phyloP scores from a whole-genome alignment of 2,888 invertebrate genomes.

The Dynastes tityus region DNA sequence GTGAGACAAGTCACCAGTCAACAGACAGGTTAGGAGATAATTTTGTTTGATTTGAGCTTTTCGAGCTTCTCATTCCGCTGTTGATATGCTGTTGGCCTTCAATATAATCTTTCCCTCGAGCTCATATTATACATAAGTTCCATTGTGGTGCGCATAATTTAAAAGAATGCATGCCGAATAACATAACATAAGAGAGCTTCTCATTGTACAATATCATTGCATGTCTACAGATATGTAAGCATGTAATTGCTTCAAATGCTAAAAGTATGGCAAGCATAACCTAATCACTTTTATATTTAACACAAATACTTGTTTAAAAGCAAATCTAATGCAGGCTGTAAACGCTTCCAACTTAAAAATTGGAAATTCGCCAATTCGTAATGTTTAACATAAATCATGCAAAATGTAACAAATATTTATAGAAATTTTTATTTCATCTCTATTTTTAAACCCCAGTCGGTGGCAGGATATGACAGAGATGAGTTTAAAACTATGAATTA shows the following conservation, averaged over 20 bases:
- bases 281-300: slow-evolving; percentile 13
- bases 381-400: slow-evolving; percentile 38
- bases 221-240: slow-evolving; percentile 28
- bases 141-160: slow-evolving; percentile 9
- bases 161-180: slow-evolving; percentile 30
- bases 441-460: slow-evolving; percentile 25
- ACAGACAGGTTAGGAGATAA: slow-evolving; percentile 77
- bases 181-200: slow-evolving; percentile 27
- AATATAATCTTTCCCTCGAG: slow-evolving; percentile 19
- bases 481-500: slow-evolving; percentile 10
- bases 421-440: slow-evolving; percentile 38
- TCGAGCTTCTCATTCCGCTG: slow-evolving; percentile 46
- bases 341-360: slow-evolving; percentile 34
- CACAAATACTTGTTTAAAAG: slow-evolving; percentile 4
- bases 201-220: slow-evolving; percentile 46
- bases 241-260: slow-evolving; percentile 7
- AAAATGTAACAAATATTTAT: slow-evolving; percentile 38
- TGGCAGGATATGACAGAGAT: slow-evolving; percentile 4
- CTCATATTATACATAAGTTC: slow-evolving; percentile 2
- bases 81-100: slow-evolving; percentile 36
- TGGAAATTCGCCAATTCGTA: slow-evolving; percentile 24
- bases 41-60: slow-evolving; percentile 44
- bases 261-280: slow-evolving; percentile 18
- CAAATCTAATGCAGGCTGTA: slow-evolving; percentile 6
- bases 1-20: slow-evolving; percentile 82